A percentile compares a stretch with the other conserved stretches of the same genome.
Conservation (phyloP, 2,888 invertebrate species). For the Rotaria socialis region DNA sequence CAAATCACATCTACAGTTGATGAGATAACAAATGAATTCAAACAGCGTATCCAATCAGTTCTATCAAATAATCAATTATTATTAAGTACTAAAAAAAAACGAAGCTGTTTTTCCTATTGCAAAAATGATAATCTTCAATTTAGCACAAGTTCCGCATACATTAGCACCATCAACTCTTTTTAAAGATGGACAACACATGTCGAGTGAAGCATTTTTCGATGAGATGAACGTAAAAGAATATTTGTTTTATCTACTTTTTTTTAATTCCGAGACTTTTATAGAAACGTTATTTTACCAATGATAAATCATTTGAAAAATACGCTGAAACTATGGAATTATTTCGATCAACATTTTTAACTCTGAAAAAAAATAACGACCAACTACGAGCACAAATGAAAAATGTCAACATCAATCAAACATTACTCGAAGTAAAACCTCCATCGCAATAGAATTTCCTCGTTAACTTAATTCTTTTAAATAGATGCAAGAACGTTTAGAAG, state of each 20-base stretch:
- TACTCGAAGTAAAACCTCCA: not conserved
- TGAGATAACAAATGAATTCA: not conserved
- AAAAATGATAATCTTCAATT: not conserved
- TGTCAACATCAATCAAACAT: not conserved
- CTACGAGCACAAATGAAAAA: conserved; percentile 15
- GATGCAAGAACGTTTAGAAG: conserved; percentile 30
- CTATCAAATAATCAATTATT: conserved; percentile 4
- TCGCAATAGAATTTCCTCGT: not conserved
- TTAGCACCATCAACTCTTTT: conserved; percentile 18
- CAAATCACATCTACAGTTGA: conserved; percentile 3
- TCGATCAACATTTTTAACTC: conserved; percentile 1
- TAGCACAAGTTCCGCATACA: conserved; percentile 19
- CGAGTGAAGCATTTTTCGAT: conserved; percentile 24
- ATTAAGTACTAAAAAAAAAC: not conserved
- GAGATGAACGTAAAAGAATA: not conserved
- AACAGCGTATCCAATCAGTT: not conserved
- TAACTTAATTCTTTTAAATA: not conserved
- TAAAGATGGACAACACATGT: conserved; percentile 18
- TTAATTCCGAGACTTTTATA: not conserved
- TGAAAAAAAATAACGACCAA: conserved; percentile 6
- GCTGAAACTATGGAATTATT: conserved; percentile 27
- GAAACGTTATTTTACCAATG: conserved; percentile 35
- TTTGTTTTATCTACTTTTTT: not conserved
- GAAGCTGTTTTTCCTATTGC: not conserved
- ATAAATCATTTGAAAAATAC: conserved; percentile 29